These are phyloP conservation scores for Drosophila carrolli DNA, from an alignment of 1,140 invertebrate species.

Conservation along the genomic window DNA sequence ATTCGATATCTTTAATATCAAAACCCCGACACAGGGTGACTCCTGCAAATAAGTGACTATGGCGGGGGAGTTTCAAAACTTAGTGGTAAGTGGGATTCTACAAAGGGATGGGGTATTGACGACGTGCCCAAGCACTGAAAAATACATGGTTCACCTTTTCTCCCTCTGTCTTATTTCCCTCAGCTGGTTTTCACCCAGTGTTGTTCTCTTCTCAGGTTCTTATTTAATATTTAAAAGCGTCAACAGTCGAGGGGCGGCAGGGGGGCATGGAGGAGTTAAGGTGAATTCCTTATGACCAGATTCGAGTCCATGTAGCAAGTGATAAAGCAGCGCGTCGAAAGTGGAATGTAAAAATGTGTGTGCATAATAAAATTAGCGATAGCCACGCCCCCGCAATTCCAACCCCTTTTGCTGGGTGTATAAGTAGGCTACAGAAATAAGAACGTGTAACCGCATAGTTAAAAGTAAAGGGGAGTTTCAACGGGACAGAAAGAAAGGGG, in stretches of 20 bases:
- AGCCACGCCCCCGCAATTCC: background rate
- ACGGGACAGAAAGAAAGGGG: background rate
- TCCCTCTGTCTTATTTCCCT: background rate
- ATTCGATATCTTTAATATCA: slow-evolving; percentile 1
- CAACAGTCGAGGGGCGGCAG: slow-evolving; percentile 30
- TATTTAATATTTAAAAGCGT: slow-evolving; percentile 76
- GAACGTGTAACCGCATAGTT: slow-evolving; percentile 39
- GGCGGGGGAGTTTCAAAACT: background rate
- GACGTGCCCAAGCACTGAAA: slow-evolving; percentile 59
- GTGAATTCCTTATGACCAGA: slow-evolving; percentile 46
- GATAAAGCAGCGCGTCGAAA: slow-evolving; percentile 67
- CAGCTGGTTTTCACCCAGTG: slow-evolving; percentile 17
- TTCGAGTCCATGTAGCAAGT: slow-evolving; percentile 62
- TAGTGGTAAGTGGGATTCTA: background rate
- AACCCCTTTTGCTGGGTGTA: background rate
- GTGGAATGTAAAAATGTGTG: slow-evolving; percentile 20
- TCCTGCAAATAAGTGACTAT: slow-evolving; percentile 4
- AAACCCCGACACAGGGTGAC: slow-evolving; percentile 48
- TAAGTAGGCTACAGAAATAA: slow-evolving; percentile 13
- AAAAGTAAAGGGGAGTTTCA: background rate
- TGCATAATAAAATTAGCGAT: slow-evolving; percentile 71
- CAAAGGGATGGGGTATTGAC: slow-evolving; percentile 17
- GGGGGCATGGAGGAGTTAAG: slow-evolving; percentile 2
- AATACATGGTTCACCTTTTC: slow-evolving; percentile 23
- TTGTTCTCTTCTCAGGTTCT: slow-evolving; percentile 33